A percentile compares a stretch with the other conserved stretches of the same genome.
These are phyloP conservation scores for Asteroscopus sphinx DNA, from an alignment of 2,888 invertebrate genomes.

Conservation along the genomic window DNA sequence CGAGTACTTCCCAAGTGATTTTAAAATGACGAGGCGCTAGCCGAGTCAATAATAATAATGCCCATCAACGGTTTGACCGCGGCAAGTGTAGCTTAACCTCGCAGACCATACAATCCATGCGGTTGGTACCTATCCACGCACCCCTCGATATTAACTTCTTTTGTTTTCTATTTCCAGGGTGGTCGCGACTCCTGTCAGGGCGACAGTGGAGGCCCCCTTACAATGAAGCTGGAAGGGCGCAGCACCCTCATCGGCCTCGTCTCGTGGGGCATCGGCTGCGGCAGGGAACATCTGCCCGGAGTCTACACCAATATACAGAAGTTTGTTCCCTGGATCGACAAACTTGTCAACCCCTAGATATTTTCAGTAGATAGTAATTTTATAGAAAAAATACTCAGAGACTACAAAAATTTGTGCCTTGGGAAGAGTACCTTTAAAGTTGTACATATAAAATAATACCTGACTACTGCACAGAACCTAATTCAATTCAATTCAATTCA, in stretches of 20 bases:
- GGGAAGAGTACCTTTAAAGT: conserved; percentile 13
- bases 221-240: conserved; percentile 95
- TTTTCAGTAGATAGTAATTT: too few species aligned
- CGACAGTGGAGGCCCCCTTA: conserved; percentile 96
- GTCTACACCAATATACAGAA: conserved; percentile 98
- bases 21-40: too few species aligned
- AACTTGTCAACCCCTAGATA: conserved; percentile 90
- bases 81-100: too few species aligned
- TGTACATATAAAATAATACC: too few species aligned
- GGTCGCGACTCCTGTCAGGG: conserved; percentile 94
- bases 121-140: background rate
- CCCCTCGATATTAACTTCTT: background rate
- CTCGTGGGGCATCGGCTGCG: conserved; percentile 98
- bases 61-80: too few species aligned
- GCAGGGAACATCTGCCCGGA: conserved; percentile 96
- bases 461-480: too few species aligned
- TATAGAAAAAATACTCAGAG: too few species aligned
- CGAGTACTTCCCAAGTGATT: too few species aligned
- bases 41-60: too few species aligned
- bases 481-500: too few species aligned
- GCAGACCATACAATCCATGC: too few species aligned
- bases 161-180: conserved; percentile 79
- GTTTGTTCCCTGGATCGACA: conserved; percentile 97
- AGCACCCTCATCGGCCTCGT: conserved; percentile 96
- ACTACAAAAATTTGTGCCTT: conserved; percentile 8